A percentile compares a stretch with the other conserved stretches of the same genome.
Evolutionary conservation across 2,797 vertebrate species (phyloP).

Genomic region (Cephalopachus bancanus): DNA sequence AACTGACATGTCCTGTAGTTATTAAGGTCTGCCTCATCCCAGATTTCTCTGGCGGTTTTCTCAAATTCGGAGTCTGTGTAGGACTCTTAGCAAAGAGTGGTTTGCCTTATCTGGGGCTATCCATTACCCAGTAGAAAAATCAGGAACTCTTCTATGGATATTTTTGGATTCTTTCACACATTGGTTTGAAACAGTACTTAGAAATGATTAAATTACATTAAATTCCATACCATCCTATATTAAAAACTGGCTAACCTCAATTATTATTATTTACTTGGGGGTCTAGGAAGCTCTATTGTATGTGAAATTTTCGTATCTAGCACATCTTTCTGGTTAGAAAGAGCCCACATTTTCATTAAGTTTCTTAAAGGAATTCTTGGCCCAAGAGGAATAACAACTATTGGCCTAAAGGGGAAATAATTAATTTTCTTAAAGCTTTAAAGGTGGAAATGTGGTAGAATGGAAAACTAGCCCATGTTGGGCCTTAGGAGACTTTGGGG

Average conservation of each 20-base stretch:
- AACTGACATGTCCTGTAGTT: slow-evolving; percentile 83
- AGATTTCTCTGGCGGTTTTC: slow-evolving; percentile 67
- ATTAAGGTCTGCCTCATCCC: slow-evolving; percentile 78
- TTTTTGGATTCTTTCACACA: slow-evolving; percentile 32
- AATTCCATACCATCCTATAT: slow-evolving; percentile 26
- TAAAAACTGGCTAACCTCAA: slow-evolving; percentile 22
- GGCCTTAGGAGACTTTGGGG: not conserved
- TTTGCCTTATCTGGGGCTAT: slow-evolving; percentile 6
- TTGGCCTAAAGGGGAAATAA: slow-evolving; percentile 7
- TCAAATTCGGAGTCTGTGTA: slow-evolving; percentile 49
- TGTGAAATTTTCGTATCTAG: not conserved
- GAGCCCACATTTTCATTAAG: not conserved
- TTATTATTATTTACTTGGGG: not conserved
- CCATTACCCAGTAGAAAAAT: slow-evolving; percentile 62
- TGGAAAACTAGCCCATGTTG: not conserved
- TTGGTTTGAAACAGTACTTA: slow-evolving; percentile 64
- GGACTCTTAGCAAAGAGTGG: not conserved
- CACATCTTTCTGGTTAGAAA: slow-evolving; percentile 24
- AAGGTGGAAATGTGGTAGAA: not conserved
- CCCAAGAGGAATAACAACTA: slow-evolving; percentile 20
- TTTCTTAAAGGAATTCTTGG: slow-evolving; percentile 20
- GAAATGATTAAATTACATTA: slow-evolving; percentile 48
- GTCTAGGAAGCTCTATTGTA: not conserved
- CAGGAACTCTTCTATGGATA: slow-evolving; percentile 1
- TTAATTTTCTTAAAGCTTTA: not conserved